Percentiles rank a stretch among this genome's conserved stretches.
phyloP scores from a whole-genome alignment of 2,888 invertebrate genomes.

The Aradus depressus region DNA sequence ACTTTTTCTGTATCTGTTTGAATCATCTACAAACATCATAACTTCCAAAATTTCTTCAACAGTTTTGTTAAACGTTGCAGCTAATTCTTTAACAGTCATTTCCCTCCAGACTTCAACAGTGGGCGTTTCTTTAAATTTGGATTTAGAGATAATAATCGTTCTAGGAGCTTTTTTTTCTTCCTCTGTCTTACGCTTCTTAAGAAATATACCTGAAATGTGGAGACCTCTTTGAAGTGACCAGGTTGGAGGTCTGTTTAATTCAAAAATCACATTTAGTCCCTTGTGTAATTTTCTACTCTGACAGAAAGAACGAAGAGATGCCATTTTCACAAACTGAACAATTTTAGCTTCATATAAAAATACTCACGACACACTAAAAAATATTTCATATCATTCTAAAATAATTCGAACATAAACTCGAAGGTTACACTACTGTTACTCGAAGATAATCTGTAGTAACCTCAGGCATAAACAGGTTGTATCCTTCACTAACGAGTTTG shows the following conservation, averaged over 20 bases:
- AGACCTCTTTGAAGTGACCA: constrained; percentile 21
- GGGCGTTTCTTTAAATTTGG: constrained; percentile 25
- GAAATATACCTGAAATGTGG: constrained; percentile 18
- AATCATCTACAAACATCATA: constrained; percentile 52
- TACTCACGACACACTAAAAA: no score
- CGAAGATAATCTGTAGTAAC: no score
- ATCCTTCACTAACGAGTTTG: no score
- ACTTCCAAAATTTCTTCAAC: constrained; percentile 57
- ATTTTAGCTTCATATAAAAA: no score
- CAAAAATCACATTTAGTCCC: background rate
- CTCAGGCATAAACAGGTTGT: no score
- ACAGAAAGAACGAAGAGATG: no score
- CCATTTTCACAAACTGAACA: no score
- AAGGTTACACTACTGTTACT: no score
- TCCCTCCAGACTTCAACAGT: constrained; percentile 63
- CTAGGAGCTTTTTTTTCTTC: constrained; percentile 14
- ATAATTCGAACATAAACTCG: no score
- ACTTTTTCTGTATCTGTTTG: constrained; percentile 44
- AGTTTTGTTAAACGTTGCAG: constrained; percentile 49
- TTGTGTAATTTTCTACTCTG: no score
- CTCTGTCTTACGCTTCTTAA: constrained; percentile 20
- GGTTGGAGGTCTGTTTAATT: constrained; percentile 10
- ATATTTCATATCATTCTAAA: no score
- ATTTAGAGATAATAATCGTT: constrained; percentile 10
- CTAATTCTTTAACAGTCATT: constrained; percentile 69